Base-by-base conservation (phyloP, 2,888 invertebrate genomes). In the Cephonodes hylas region DNA sequence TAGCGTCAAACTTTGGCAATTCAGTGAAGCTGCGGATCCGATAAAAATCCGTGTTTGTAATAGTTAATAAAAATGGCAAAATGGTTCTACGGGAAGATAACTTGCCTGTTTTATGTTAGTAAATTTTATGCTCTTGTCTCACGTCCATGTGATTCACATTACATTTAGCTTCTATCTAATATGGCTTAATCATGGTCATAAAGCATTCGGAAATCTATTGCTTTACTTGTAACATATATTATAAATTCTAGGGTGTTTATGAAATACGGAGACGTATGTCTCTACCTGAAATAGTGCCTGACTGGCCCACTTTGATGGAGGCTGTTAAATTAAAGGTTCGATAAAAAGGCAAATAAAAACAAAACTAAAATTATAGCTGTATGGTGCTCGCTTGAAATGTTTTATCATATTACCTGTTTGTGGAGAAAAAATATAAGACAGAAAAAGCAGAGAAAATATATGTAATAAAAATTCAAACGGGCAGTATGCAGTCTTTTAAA, bases 301-400 rank as follows among this genome's bases (percentile, higher is more conserved):
- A 96, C 93, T 96, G 96, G 96, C 96, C 96, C 82, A 94, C 86
- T 79, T 94, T 96, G 89, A 90, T 93, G 89, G 93, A 93, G 88
- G 89, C 93, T 91, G 93, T 93, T 86, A 94, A 93, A 93, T 90
- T 91, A 89, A 95, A 95, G 95, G 95, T 95, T 95, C 94, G 95
- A 90, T 93, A 85, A 91, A 87, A 84, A 80, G 80, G 82, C 66
- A 70, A 59, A 72, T 85, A 86, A 91, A 89, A 81, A 70, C 77
- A 81, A 75, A 81, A 66, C 59, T 65, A 75, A 71, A 85, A 84
- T 72, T 13, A 56, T 67, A 67, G 73, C 74, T 76, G 73, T 67
- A 70, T 73, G 79, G 68, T 77, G 80, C 72, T 66, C 75, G 87
- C 77, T 86, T 77, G 73, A 80, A 86, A 83, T 74, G 22, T n/a